These are phyloP conservation scores for Ooceraea biroi DNA, from an alignment of 1,140 invertebrate species.

Conservation along the genomic window DNA sequence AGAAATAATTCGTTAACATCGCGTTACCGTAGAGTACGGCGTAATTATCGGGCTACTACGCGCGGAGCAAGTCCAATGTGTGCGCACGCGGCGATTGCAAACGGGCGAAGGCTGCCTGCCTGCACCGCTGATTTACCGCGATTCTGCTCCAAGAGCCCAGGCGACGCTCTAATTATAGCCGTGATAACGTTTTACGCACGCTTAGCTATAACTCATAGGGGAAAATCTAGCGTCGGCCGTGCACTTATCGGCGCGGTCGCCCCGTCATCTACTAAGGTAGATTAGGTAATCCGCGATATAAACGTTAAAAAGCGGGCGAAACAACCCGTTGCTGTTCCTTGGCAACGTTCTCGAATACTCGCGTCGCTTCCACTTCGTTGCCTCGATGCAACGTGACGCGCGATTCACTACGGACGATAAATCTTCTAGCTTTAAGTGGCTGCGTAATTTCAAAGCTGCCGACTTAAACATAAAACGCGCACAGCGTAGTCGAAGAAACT, in stretches of 20 bases:
- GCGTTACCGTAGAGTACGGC: slow-evolving; percentile 74
- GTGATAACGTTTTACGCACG: slow-evolving; percentile 80
- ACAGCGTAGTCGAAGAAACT: slow-evolving; percentile 28
- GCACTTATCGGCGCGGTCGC: slow-evolving; percentile 70
- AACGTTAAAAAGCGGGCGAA: slow-evolving; percentile 69
- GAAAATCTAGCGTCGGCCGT: slow-evolving; percentile 64
- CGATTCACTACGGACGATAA: slow-evolving; percentile 66
- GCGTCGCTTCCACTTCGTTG: background rate
- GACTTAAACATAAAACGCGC: slow-evolving; percentile 51
- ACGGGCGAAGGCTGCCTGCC: slow-evolving; percentile 33
- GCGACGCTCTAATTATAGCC: slow-evolving; percentile 76
- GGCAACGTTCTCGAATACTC: background rate
- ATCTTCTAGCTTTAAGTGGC: slow-evolving; percentile 71
- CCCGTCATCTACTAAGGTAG: slow-evolving; percentile 70
- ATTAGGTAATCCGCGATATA: slow-evolving; percentile 75
- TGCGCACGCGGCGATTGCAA: slow-evolving; percentile 40
- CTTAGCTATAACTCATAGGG: slow-evolving; percentile 76
- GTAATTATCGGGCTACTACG: slow-evolving; percentile 77
- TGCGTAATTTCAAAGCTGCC: slow-evolving; percentile 67
- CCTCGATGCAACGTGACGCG: slow-evolving; percentile 25
- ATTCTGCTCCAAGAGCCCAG: slow-evolving; percentile 54
- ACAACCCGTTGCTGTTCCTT: background rate
- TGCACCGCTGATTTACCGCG: slow-evolving; percentile 69
- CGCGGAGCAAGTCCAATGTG: slow-evolving; percentile 43
- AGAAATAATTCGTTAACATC: slow-evolving; percentile 81